These are phyloP conservation scores for Euthynnus affinis DNA, from an alignment of 2,797 vertebrate genomes.

Conservation along the genomic window DNA sequence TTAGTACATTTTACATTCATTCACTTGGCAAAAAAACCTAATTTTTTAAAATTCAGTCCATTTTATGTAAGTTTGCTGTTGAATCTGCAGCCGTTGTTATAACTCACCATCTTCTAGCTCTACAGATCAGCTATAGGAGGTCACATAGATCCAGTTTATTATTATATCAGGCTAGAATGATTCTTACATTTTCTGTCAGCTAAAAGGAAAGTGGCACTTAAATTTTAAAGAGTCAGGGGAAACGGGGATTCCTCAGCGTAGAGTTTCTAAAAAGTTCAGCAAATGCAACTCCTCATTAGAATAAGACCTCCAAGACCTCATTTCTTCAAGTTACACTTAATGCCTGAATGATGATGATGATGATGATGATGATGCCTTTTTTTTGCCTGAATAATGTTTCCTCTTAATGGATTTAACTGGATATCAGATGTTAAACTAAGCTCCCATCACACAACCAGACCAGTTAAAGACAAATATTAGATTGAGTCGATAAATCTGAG, in stretches of 20 bases:
- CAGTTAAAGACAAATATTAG: neutral
- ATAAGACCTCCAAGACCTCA: too few species aligned
- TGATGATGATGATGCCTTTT: too few species aligned
- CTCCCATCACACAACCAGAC: neutral
- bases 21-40: neutral
- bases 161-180: neutral
- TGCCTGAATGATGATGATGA: neutral
- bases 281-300: neutral
- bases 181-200: neutral
- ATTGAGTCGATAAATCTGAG: too few species aligned
- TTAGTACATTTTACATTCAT: neutral
- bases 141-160: neutral
- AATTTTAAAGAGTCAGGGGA: too few species aligned
- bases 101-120: neutral
- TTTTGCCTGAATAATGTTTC: too few species aligned
- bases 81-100: fast-evolving
- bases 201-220: too few species aligned
- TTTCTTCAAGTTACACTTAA: neutral
- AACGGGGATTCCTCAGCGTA: too few species aligned
- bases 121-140: too few species aligned
- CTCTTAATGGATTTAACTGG: neutral
- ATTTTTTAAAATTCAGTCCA: neutral
- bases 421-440: neutral
- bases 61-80: neutral
- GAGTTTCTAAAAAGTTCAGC: neutral